Percentiles rank a stretch among this genome's conserved stretches.
These are phyloP conservation scores for Bugula neritina DNA, from an alignment of 2,888 invertebrate species.

Conservation along the genomic window DNA sequence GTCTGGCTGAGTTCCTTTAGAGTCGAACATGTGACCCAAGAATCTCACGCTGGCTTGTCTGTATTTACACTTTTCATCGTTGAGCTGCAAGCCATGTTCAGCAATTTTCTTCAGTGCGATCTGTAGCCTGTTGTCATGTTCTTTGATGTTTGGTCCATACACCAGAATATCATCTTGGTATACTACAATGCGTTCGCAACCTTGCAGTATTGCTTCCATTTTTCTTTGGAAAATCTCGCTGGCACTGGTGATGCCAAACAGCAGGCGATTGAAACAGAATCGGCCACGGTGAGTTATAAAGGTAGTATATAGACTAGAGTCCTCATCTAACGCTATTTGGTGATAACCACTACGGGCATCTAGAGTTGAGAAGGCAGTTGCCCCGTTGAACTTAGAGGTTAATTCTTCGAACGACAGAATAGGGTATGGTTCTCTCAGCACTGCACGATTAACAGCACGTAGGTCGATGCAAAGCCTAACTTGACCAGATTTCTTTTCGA, in stretches of 20 bases:
- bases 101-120: neutral
- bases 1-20: neutral
- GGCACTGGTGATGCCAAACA: constrained; percentile 8
- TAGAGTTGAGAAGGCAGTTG: neutral
- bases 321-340: neutral
- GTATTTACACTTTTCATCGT: neutral
- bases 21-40: neutral
- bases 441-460: neutral
- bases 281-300: constrained; percentile 23
- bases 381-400: neutral
- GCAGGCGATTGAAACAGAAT: too few relatives aligned
- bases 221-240: constrained; percentile 1
- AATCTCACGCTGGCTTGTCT: neutral
- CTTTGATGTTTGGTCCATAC: neutral
- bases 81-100: neutral
- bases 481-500: neutral
- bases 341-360: neutral
- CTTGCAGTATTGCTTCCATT: neutral
- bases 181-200: neutral
- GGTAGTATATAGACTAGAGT: neutral
- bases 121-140: neutral
- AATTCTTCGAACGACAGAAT: neutral
- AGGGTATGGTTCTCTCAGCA: neutral
- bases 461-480: neutral
- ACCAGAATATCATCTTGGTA: constrained; percentile 9